Evolutionary conservation across 1,140 invertebrate species (phyloP).

Genomic region (Parapsyche elsis): DNA sequence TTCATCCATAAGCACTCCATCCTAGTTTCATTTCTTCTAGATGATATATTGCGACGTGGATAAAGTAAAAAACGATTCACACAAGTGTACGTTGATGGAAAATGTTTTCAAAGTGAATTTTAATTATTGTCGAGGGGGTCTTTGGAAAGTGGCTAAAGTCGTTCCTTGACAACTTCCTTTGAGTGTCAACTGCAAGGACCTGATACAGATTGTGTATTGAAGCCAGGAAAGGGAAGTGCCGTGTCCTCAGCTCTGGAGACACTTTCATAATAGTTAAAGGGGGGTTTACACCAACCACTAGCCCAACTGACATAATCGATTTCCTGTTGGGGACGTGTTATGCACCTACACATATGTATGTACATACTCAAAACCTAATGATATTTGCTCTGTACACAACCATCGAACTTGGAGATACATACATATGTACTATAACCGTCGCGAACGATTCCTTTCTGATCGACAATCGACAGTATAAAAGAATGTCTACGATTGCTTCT

Average conservation of each 20-base stretch:
- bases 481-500: neutral
- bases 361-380: slow-evolving; percentile 47
- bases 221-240: slow-evolving; percentile 29
- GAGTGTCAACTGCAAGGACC: slow-evolving; percentile 30
- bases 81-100: neutral
- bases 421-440: neutral
- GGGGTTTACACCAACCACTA: neutral
- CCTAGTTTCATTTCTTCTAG: too few relatives aligned
- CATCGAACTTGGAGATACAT: neutral
- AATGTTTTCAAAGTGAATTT: neutral
- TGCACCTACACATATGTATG: slow-evolving; percentile 18
- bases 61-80: too few relatives aligned
- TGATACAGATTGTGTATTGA: neutral
- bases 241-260: slow-evolving; percentile 32
- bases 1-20: too few relatives aligned
- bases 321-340: slow-evolving; percentile 44
- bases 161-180: slow-evolving; percentile 22
- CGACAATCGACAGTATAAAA: neutral
- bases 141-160: too few relatives aligned
- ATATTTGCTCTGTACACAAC: slow-evolving; percentile 50
- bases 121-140: neutral
- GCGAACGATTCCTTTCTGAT: neutral
- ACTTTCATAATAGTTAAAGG: slow-evolving; percentile 46
- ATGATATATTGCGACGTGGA: too few relatives aligned
- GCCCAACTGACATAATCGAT: slow-evolving; percentile 55